Base-by-base conservation (phyloP, 2,113 vertebrate genomes). In the Trematocara variabile region DNA sequence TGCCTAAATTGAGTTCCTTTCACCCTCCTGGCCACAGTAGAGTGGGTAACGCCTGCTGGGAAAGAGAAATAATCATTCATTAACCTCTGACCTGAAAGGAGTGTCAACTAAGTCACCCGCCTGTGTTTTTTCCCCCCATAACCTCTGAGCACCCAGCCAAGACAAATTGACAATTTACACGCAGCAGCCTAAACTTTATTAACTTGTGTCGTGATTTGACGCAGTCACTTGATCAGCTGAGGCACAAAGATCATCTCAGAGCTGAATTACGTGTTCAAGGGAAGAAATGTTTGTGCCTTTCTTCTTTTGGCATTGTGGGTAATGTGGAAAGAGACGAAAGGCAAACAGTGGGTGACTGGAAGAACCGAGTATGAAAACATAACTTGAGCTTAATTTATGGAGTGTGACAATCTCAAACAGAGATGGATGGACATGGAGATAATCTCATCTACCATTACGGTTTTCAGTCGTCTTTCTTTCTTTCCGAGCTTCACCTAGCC, bases 21-120 rank as follows among this genome's bases (percentile, higher is more conserved):
- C 95, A 93, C 92, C 88, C 78, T 91, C 50, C 80, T 80, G 88
- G 93, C 93, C 91, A 94, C 90, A 87, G 93, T 93, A 96, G 94
- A 95, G 89, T 53, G 81, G 87, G 84, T 86, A 82, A 48, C 79
- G 88, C 94, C 94, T 96, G 95, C 94, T 95, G 94, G 91, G 94
- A 95, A 88, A 25, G 82, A 93, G 93, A 95, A 93, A 95, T 95
- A 95, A 96, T 96, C 92, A 92, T 95, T 96, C 94, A 96, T 96
- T 97, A 96, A 96, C 95, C 96, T 95, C 85, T 94, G 95, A 96
- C 94, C 95, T 91, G 80, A 73, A 85, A 84, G 91, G 91, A 90
- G 90, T 90, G 91, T 95, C 93, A 92, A 93, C 87, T 79, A 88
- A 93, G 90, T 93, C 90, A 28, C 87, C 82, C 86, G 46, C 83